A percentile compares a stretch with the other conserved stretches of the same genome.
Evolutionary conservation across 2,113 vertebrate genomes (phyloP).

Genomic region (Nyctibius bracteatus): DNA sequence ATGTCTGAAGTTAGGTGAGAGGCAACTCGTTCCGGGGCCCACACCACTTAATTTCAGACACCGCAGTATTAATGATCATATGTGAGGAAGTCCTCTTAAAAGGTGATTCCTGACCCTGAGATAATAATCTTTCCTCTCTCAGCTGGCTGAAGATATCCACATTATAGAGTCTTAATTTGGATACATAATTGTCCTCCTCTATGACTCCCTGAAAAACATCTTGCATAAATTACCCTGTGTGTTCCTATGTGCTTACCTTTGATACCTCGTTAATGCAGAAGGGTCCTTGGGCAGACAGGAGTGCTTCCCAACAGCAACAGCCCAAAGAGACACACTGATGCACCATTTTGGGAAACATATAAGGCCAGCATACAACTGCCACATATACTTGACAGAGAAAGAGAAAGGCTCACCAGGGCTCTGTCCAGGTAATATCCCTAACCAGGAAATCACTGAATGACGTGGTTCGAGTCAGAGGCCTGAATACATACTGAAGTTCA

Average conservation of each 20-base stretch:
- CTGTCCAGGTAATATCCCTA: not conserved
- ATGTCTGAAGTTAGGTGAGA: not conserved
- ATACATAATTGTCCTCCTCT: not conserved
- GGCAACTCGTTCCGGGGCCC: not conserved
- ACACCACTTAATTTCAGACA: not conserved
- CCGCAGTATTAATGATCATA: not conserved
- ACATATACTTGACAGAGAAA: not conserved
- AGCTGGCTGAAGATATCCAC: not conserved
- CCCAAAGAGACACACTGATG: accelerated
- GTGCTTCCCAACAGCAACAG: not conserved
- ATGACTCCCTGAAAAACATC: not conserved
- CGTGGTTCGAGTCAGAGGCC: not conserved
- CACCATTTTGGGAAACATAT: not conserved
- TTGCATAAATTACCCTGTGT: not conserved
- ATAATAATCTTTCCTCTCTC: not conserved
- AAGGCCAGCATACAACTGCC: not conserved
- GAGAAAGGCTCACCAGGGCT: not conserved
- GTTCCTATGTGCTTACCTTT: not conserved
- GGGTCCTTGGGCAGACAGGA: not conserved
- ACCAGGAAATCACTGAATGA: not conserved
- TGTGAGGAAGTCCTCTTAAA: not conserved
- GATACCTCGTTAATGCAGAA: accelerated
- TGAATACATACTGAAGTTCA: not conserved
- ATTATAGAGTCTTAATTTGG: not conserved
- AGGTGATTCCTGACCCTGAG: not conserved